These are phyloP conservation scores for Agraylea sexmaculata DNA, from an alignment of 1,140 invertebrate species.

Conservation along the genomic window DNA sequence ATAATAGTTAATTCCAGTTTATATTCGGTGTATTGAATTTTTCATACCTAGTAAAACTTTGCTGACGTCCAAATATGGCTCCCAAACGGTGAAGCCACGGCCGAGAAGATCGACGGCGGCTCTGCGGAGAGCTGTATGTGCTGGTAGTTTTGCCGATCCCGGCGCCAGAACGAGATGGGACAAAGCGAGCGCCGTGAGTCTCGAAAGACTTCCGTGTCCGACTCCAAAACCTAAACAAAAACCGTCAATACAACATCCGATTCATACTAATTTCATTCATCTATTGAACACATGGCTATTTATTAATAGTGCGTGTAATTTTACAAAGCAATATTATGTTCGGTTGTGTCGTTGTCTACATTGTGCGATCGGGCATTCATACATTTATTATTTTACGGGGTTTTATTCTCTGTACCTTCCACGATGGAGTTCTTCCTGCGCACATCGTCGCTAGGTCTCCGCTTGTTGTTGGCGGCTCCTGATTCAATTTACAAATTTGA, in stretches of 20 bases:
- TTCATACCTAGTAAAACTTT: slow-evolving; percentile 64
- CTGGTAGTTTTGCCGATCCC: slow-evolving; percentile 64
- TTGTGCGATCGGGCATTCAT: no score
- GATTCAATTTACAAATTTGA: slow-evolving; percentile 8
- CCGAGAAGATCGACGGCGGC: slow-evolving; percentile 95
- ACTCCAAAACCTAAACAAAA: slow-evolving; percentile 55
- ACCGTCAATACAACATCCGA: slow-evolving; percentile 5
- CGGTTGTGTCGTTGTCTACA: no score
- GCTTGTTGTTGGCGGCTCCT: slow-evolving; percentile 36
- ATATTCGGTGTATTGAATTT: not conserved
- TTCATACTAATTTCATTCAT: no score
- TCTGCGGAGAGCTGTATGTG: slow-evolving; percentile 79
- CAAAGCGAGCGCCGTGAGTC: slow-evolving; percentile 85
- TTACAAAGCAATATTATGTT: no score
- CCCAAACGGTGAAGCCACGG: slow-evolving; percentile 96
- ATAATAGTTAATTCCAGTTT: not conserved
- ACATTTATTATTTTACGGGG: no score
- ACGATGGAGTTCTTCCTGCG: slow-evolving; percentile 71
- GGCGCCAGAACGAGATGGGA: slow-evolving; percentile 88
- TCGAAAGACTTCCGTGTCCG: slow-evolving; percentile 81
- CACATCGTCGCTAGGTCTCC: slow-evolving; percentile 45
- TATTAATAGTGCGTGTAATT: no score
- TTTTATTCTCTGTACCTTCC: slow-evolving; percentile 44
- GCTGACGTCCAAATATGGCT: slow-evolving; percentile 94
- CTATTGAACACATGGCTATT: no score